Conservation (phyloP, 2,888 invertebrate species). For the Drosophila atripex region DNA sequence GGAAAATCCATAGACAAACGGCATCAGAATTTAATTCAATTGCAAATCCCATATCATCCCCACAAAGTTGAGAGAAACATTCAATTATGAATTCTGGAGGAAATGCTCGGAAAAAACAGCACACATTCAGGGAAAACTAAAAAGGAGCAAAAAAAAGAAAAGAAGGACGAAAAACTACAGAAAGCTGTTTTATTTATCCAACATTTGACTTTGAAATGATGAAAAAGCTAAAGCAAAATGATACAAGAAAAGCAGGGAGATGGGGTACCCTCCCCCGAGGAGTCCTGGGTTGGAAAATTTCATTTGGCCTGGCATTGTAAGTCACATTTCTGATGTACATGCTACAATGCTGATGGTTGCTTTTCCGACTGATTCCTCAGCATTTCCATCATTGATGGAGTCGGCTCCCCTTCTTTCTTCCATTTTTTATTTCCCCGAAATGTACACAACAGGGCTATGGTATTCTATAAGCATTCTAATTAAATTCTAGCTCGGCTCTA, state of each 20-base stretch:
- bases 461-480: conserved; percentile 55
- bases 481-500: conserved; percentile 50
- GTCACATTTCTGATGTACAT: conserved; percentile 37
- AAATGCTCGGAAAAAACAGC: conserved; percentile 20
- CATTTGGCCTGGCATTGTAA: conserved; percentile 40
- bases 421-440: neutral
- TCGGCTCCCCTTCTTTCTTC: neutral
- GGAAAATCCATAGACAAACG: conserved; percentile 40
- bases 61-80: conserved; percentile 45
- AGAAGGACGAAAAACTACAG: conserved; percentile 23
- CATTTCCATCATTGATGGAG: conserved; percentile 26
- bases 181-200: conserved; percentile 49
- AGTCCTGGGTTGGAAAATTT: conserved; percentile 22
- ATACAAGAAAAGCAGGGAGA: conserved; percentile 1
- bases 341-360: no score
- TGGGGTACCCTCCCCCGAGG: neutral
- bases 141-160: neutral
- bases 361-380: conserved; percentile 11
- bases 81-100: conserved; percentile 47
- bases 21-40: conserved; percentile 49
- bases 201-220: conserved; percentile 51
- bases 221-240: conserved; percentile 41
- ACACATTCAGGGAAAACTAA: neutral
- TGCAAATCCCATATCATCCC: conserved; percentile 43
- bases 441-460: conserved; percentile 3